These are phyloP conservation scores for Litocranius walleri DNA, from an alignment of 2,113 vertebrate species.

Conservation along the genomic window DNA sequence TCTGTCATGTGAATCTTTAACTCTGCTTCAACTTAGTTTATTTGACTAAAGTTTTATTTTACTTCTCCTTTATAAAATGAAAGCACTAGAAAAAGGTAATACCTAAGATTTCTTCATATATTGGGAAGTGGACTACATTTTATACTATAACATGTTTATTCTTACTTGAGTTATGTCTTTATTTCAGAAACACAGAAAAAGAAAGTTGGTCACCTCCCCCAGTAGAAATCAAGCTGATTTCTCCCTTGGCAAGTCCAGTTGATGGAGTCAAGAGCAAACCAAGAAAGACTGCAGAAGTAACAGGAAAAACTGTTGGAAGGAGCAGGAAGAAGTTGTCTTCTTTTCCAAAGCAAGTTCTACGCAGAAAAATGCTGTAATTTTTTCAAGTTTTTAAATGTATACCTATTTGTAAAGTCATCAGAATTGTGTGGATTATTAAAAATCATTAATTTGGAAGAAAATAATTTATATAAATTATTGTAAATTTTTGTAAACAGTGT, in stretches of 20 bases:
- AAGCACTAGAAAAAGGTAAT: not conserved
- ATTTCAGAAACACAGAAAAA: constrained; percentile 79
- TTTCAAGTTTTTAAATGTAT: constrained; percentile 80
- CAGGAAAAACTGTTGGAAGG: constrained; percentile 79
- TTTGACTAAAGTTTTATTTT: not conserved
- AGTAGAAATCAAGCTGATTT: constrained; percentile 87
- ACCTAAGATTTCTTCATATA: not conserved
- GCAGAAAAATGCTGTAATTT: constrained; percentile 90
- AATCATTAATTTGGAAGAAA: constrained; percentile 83
- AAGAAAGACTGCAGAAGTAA: constrained; percentile 62
- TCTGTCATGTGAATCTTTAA: not conserved
- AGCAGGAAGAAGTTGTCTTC: constrained; percentile 85
- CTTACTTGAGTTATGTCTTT: not conserved
- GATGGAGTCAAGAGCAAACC: constrained; percentile 72
- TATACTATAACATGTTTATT: not conserved
- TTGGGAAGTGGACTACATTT: not conserved
- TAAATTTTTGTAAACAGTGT: constrained; percentile 85
- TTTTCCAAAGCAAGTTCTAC: constrained; percentile 90
- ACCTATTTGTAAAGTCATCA: constrained; percentile 83
- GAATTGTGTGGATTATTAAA: constrained; percentile 79
- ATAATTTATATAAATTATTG: constrained; percentile 92
- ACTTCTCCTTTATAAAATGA: not conserved
- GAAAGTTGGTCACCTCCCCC: constrained; percentile 81
- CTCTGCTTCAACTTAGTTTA: not conserved
- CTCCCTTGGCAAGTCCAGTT: constrained; percentile 87